phyloP scores from a whole-genome alignment of 2,888 invertebrate species.

The Morpho helenor region DNA sequence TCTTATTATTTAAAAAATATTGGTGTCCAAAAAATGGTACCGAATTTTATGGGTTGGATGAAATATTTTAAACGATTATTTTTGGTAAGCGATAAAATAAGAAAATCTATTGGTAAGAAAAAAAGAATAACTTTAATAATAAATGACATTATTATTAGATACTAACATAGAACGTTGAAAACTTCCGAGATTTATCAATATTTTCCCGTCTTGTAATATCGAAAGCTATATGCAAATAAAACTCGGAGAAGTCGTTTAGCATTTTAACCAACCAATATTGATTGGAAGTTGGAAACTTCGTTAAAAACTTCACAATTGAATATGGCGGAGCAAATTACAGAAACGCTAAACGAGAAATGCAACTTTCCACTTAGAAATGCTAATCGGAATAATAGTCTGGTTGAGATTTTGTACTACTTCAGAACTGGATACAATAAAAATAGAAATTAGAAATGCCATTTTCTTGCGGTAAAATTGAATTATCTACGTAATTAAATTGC shows the following conservation, averaged over 20 bases:
- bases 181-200: not conserved
- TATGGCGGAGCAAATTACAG: constrained; percentile 13
- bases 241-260: constrained; percentile 9
- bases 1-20: too few species aligned
- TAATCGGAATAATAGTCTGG: constrained; percentile 13
- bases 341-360: constrained; percentile 9
- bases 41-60: too few species aligned
- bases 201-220: constrained; percentile 4
- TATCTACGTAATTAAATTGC: too few species aligned
- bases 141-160: too few species aligned
- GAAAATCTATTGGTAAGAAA: too few species aligned
- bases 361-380: constrained; percentile 11
- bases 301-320: constrained; percentile 16
- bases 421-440: constrained; percentile 6
- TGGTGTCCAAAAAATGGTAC: too few species aligned
- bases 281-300: constrained; percentile 12
- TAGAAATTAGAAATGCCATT: not conserved
- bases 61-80: too few species aligned
- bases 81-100: too few species aligned
- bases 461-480: too few species aligned
- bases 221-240: constrained; percentile 14
- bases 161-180: too few species aligned
- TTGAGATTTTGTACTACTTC: constrained; percentile 5
- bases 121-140: too few species aligned
- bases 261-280: constrained; percentile 9